Conservation (phyloP, 2,797 vertebrate genomes). For the Oreortyx pictus region DNA sequence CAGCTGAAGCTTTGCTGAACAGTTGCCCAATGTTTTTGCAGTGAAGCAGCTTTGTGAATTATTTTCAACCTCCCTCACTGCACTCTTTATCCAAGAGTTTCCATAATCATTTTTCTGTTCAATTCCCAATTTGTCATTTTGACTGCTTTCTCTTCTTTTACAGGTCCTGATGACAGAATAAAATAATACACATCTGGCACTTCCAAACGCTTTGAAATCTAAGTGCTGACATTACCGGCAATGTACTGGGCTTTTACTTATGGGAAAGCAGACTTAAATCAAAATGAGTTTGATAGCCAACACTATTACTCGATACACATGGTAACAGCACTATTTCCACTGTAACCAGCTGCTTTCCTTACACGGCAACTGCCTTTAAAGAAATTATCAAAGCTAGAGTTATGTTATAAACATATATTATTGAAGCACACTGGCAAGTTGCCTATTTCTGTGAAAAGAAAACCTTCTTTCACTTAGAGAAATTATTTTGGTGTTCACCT, state of each 20-base stretch:
- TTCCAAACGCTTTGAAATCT: neutral
- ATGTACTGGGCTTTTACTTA: neutral
- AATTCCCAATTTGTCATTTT: constrained; percentile 19
- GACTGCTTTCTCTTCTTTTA: constrained; percentile 19
- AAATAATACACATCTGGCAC: constrained; percentile 52
- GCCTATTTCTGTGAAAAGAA: constrained; percentile 47
- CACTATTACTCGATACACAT: neutral
- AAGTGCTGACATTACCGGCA: constrained; percentile 36
- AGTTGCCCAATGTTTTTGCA: constrained; percentile 18
- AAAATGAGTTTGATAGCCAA: constrained; percentile 29
- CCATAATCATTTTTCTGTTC: constrained; percentile 38
- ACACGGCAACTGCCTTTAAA: constrained; percentile 31
- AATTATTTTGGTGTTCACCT: constrained; percentile 13
- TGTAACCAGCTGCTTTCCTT: constrained; percentile 42
- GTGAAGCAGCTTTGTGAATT: constrained; percentile 28
- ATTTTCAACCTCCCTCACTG: constrained; percentile 37
- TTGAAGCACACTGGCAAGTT: constrained; percentile 41
- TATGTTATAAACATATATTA: constrained; percentile 34
- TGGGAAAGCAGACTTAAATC: constrained; percentile 41
- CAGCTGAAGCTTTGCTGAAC: constrained; percentile 22
- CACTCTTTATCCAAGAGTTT: constrained; percentile 46
- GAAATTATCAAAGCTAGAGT: constrained; percentile 22
- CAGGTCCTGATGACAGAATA: constrained; percentile 55
- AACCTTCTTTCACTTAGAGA: constrained; percentile 37
- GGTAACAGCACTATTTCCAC: constrained; percentile 31